These are phyloP conservation scores for Erythrolamprus reginae DNA, from an alignment of 2,113 vertebrate species.

Conservation along the genomic window DNA sequence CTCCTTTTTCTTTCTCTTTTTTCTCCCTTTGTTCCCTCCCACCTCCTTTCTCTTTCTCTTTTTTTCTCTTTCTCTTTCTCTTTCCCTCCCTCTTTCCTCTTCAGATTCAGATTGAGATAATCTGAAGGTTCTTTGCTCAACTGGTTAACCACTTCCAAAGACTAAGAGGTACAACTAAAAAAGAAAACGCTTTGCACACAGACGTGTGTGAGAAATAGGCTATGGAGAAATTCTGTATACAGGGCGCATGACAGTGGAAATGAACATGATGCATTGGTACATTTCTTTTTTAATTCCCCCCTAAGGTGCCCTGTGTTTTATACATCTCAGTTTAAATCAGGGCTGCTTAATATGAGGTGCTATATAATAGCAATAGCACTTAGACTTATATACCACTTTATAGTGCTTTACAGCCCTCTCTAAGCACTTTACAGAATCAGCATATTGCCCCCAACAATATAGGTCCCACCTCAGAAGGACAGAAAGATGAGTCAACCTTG, in stretches of 20 bases:
- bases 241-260: accelerated
- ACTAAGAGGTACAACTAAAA: constrained; percentile 40
- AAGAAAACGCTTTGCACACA: constrained; percentile 20
- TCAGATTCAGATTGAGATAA: too few relatives aligned
- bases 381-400: too few relatives aligned
- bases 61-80: too few relatives aligned
- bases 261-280: not conserved
- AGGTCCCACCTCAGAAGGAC: too few relatives aligned
- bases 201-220: not conserved
- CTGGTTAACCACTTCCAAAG: constrained; percentile 46
- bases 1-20: too few relatives aligned
- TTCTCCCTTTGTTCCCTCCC: accelerated
- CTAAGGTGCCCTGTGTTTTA: not conserved
- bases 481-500: too few relatives aligned
- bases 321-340: not conserved
- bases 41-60: too few relatives aligned
- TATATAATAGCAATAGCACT: not conserved
- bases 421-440: too few relatives aligned
- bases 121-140: constrained; percentile 48
- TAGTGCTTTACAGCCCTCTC: too few relatives aligned
- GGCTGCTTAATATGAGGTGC: not conserved
- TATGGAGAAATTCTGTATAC: not conserved
- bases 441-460: too few relatives aligned
- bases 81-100: not conserved
- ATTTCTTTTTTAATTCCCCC: constrained; percentile 42